Percentiles rank a stretch among this genome's conserved stretches.
phyloP scores from a whole-genome alignment of 2,888 invertebrate genomes.

The Callosobruchus maculatus region DNA sequence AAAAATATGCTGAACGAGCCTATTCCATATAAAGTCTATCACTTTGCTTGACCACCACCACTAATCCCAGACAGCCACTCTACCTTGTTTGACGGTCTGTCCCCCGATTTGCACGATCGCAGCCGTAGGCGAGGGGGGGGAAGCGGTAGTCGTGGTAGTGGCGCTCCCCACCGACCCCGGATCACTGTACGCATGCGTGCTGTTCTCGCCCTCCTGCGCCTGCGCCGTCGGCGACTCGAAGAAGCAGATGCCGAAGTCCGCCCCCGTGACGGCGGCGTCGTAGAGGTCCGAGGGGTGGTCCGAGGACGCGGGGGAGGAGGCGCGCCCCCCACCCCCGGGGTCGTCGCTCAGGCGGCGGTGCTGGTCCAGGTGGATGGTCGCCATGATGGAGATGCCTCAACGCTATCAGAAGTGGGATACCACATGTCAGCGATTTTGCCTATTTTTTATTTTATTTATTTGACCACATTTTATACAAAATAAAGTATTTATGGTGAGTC shows the following conservation, averaged over 20 bases:
- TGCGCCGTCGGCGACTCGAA: slow-evolving; percentile 62
- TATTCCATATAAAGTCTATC: too few relatives aligned
- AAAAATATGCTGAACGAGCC: too few relatives aligned
- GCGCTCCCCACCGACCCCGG: slow-evolving; percentile 62
- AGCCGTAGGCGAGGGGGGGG: slow-evolving; percentile 46
- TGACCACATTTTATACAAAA: too few relatives aligned
- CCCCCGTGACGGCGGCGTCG: slow-evolving; percentile 23
- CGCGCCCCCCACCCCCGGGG: neutral
- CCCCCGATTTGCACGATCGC: slow-evolving; percentile 28
- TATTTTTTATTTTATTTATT: too few relatives aligned
- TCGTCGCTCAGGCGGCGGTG: neutral
- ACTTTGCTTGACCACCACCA: neutral
- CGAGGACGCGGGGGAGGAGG: neutral
- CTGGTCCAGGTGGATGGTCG: neutral
- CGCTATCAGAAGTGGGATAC: neutral
- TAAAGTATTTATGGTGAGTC: too few relatives aligned
- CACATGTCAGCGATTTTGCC: neutral
- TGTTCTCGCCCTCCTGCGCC: slow-evolving; percentile 50
- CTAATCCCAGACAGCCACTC: neutral
- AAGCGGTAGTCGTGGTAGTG: slow-evolving; percentile 49
- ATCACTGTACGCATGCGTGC: slow-evolving; percentile 65
- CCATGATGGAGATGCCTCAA: neutral
- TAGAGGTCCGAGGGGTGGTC: neutral
- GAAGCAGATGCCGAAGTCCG: slow-evolving; percentile 78
- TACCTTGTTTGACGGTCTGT: neutral